A percentile compares a stretch with the other conserved stretches of the same genome.
Evolutionary conservation across 2,113 vertebrate genomes (phyloP).

Genomic region (Tyrannus savana): DNA sequence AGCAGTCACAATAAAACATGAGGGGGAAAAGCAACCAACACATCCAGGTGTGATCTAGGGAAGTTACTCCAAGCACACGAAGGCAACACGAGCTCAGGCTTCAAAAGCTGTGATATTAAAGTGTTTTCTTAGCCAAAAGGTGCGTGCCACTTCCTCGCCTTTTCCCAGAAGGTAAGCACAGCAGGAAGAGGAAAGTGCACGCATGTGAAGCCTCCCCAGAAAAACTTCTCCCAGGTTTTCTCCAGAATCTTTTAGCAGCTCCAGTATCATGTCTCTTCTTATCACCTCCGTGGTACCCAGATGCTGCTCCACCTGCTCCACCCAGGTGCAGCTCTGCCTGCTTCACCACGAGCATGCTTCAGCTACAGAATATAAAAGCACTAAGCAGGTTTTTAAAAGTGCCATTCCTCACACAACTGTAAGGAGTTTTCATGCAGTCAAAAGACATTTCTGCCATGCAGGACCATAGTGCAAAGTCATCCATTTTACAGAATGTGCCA

Average conservation of each 20-base stretch:
- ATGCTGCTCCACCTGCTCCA: not conserved
- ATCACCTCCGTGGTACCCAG: not conserved
- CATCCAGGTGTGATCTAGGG: not conserved
- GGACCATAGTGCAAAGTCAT: not conserved
- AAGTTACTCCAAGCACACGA: not conserved
- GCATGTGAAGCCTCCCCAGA: not conserved
- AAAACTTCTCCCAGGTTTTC: not conserved
- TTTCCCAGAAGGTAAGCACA: not conserved
- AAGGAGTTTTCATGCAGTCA: not conserved
- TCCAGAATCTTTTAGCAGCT: not conserved
- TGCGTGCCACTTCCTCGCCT: fast-evolving
- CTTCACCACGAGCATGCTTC: not conserved
- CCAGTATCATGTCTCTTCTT: not conserved
- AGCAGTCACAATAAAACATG: not conserved
- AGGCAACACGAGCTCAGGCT: not conserved
- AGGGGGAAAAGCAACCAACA: not conserved
- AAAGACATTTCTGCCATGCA: not conserved
- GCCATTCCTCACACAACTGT: not conserved
- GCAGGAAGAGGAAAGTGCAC: not conserved
- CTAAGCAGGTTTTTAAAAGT: not conserved
- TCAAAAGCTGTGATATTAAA: not conserved
- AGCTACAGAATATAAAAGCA: not conserved
- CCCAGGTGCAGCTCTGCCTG: not conserved
- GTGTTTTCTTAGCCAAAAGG: not conserved
- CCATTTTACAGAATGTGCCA: not conserved